Conservation (phyloP, 2,113 vertebrate genomes). For the Nothocercus julius region DNA sequence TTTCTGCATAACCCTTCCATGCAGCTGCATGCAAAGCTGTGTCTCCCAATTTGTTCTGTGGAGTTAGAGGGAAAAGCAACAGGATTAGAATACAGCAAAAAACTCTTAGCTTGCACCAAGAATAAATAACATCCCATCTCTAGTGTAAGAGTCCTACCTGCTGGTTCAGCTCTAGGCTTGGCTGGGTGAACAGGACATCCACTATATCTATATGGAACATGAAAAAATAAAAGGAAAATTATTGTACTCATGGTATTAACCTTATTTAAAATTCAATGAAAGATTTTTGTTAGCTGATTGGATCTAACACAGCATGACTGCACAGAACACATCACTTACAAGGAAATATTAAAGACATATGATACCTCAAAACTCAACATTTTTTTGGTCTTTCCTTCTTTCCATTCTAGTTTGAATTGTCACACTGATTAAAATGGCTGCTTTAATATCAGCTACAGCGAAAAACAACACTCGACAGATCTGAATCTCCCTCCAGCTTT, state of each 20-base stretch:
- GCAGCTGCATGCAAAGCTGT: constrained; percentile 93
- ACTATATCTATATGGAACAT: constrained; percentile 87
- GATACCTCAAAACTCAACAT: not conserved
- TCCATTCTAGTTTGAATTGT: not conserved
- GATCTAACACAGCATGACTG: not conserved
- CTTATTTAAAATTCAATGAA: not conserved
- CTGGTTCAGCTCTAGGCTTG: constrained; percentile 94
- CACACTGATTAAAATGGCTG: not conserved
- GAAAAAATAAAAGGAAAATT: not conserved
- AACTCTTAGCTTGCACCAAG: not conserved
- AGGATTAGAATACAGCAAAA: constrained; percentile 52
- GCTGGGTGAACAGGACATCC: constrained; percentile 88
- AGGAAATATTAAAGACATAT: not conserved
- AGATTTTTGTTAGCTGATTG: not conserved
- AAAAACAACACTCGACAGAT: not conserved
- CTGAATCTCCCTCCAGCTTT: not conserved
- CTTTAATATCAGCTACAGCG: not conserved
- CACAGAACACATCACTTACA: not conserved
- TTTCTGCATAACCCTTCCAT: constrained; percentile 98
- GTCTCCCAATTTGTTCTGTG: constrained; percentile 97
- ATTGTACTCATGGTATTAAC: not conserved
- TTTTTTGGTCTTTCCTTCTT: not conserved
- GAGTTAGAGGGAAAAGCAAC: constrained; percentile 58
- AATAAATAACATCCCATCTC: not conserved
- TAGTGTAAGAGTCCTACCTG: constrained; percentile 79